These are phyloP conservation scores for Dromiciops gliroides DNA, from an alignment of 2,113 vertebrate genomes.

Conservation along the genomic window DNA sequence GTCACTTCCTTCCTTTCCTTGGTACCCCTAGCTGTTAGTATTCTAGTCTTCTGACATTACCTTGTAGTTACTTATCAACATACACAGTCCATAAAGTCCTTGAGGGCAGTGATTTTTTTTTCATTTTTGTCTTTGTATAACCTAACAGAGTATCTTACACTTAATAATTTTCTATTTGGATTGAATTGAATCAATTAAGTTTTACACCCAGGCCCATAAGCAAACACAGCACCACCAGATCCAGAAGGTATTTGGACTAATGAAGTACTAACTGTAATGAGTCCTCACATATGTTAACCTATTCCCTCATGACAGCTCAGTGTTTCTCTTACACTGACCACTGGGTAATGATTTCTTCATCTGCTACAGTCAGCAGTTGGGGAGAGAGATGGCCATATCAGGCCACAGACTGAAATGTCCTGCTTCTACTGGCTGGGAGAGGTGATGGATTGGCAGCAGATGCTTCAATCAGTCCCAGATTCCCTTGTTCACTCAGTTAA, in stretches of 20 bases:
- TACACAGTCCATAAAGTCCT: neutral
- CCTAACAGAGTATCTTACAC: neutral
- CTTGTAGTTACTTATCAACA: neutral
- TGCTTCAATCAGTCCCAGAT: constrained; percentile 74
- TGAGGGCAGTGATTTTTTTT: neutral
- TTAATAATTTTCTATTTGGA: neutral
- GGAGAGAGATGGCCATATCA: neutral
- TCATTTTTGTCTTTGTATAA: neutral
- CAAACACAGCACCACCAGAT: constrained; percentile 35
- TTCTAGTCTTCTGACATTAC: neutral
- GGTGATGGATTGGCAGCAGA: constrained; percentile 81
- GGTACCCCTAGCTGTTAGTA: neutral
- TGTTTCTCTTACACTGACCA: constrained; percentile 55
- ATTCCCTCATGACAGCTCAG: constrained; percentile 58
- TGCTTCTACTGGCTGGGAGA: constrained; percentile 67
- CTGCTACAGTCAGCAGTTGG: constrained; percentile 78
- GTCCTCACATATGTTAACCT: constrained; percentile 21
- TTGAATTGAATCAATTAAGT: neutral
- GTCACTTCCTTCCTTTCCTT: neutral
- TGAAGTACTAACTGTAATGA: neutral
- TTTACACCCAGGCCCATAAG: neutral
- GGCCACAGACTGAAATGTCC: constrained; percentile 59
- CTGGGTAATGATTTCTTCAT: constrained; percentile 78
- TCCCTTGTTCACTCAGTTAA: constrained; percentile 73
- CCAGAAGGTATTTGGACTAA: constrained; percentile 21